Conservation (phyloP, 2,113 vertebrate species). For the Hippocampus zosterae region DNA sequence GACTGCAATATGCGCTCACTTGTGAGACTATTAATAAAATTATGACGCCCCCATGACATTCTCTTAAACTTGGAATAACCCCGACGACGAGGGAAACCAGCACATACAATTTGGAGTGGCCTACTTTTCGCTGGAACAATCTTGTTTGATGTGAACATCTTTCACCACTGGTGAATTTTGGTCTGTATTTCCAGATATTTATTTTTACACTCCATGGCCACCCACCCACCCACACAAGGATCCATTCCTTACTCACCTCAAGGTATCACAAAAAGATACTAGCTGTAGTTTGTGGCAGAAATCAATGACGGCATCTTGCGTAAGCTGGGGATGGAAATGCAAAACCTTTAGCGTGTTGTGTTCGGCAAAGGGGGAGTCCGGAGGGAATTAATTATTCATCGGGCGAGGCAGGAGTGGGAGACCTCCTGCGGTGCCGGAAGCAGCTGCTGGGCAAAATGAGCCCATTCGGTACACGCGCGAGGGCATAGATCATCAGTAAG, state of each 20-base stretch:
- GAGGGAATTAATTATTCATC: slow-evolving; percentile 67
- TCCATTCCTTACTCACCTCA: slow-evolving; percentile 22
- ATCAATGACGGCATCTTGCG: slow-evolving; percentile 48
- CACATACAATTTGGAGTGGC: slow-evolving; percentile 26
- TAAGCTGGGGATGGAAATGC: slow-evolving; percentile 36
- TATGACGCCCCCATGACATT: neutral
- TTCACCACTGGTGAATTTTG: slow-evolving; percentile 14
- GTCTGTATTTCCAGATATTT: neutral
- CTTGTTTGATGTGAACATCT: slow-evolving; percentile 26
- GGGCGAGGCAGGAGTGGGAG: slow-evolving; percentile 28
- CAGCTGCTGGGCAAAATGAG: slow-evolving; percentile 19
- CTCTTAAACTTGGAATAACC: slow-evolving; percentile 25
- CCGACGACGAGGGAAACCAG: slow-evolving; percentile 22
- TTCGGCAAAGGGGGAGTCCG: slow-evolving; percentile 24
- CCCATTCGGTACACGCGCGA: slow-evolving; percentile 9
- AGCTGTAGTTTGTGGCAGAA: slow-evolving; percentile 25
- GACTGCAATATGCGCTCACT: neutral
- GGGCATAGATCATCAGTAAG: neutral
- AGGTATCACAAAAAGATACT: slow-evolving; percentile 24
- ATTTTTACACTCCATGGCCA: slow-evolving; percentile 15
- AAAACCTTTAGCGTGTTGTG: slow-evolving; percentile 50
- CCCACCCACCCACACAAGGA: slow-evolving; percentile 6
- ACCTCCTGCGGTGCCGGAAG: slow-evolving; percentile 29
- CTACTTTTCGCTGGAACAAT: slow-evolving; percentile 33
- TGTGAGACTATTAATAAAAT: slow-evolving; percentile 2